Base-by-base conservation (phyloP, 2,888 invertebrate species). In the Nymphalis c-album region DNA sequence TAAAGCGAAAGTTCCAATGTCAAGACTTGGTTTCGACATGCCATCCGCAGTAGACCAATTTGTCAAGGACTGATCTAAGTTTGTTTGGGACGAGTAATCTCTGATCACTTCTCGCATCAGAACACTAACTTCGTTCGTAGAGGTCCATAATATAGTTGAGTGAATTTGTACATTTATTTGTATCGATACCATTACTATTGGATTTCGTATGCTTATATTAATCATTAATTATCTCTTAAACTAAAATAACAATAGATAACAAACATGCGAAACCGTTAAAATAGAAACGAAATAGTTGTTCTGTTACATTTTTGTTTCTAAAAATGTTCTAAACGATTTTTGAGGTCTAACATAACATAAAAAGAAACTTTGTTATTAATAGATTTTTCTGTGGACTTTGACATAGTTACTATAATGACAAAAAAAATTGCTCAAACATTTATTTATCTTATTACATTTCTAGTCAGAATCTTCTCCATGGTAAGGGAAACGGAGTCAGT, bases 21-120 rank as follows among this genome's bases (percentile, higher is more conserved):
- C 13, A 16, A 7, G 13, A 31, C 31, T 40, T 40, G 35, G 18
- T 57, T 40, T 40, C 40, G 57, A 57, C 18, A 35, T 31, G 35
- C 55, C 57, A 57, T 57, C 57, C 18, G 35, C 57, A 53, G 45
- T 46, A 31, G 20, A 53, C 31, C 46, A 40, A 51, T 59, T 22
- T 74, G 61, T 72, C 63, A 51, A 67, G 70, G 73, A 71, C 67
- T 74, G 75, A 79, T 80, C 74, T 72, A 77, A 77, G 76, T 80
- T 64, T 60, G 48, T 60, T 51, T 51, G 51, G 59, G 51, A 40
- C 57, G 16, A 31, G 31, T 64, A 60, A 78, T 74, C 74, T 66
- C 71, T 60, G 73, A 73, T 68, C 65, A 18, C 50, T 70, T 74
- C 73, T 76, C 74, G 72, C 72, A 64, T 68, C 66, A 50, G 69